phyloP scores from a whole-genome alignment of 1,140 invertebrate genomes.

The Choristoneura fumiferana region DNA sequence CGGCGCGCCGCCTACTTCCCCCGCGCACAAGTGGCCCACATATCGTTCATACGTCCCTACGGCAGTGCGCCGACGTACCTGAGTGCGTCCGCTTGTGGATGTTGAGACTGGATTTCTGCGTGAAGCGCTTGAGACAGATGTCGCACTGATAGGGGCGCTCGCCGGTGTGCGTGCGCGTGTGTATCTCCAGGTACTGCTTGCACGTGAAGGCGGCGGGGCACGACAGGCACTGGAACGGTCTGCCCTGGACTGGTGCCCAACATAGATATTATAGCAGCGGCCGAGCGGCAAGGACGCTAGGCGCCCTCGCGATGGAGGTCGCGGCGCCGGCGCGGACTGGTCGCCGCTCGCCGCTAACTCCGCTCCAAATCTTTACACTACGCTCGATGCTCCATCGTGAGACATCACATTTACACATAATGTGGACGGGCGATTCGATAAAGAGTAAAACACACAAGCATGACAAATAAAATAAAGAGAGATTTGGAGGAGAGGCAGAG shows the following conservation, averaged over 20 bases:
- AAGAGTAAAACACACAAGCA: slow-evolving; percentile 23
- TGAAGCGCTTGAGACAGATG: slow-evolving; percentile 84
- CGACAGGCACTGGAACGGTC: slow-evolving; percentile 86
- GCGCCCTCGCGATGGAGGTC: slow-evolving; percentile 64
- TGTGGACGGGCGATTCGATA: slow-evolving; percentile 10
- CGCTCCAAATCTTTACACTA: slow-evolving; percentile 53
- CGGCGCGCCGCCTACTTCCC: slow-evolving; percentile 24
- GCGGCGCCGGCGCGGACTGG: slow-evolving; percentile 62
- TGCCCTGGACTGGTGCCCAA: slow-evolving; percentile 78
- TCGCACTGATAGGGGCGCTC: slow-evolving; percentile 86
- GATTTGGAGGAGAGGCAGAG: slow-evolving; percentile 53
- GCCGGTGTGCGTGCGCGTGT: slow-evolving; percentile 88
- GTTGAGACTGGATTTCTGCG: slow-evolving; percentile 84
- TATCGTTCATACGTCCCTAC: slow-evolving; percentile 40
- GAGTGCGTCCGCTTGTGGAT: slow-evolving; percentile 88
- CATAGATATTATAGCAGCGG: slow-evolving; percentile 75
- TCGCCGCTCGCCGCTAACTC: slow-evolving; percentile 69
- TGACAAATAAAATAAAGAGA: slow-evolving; percentile 29
- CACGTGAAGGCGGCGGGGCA: slow-evolving; percentile 85
- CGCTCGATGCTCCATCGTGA: slow-evolving; percentile 4
- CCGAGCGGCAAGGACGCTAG: slow-evolving; percentile 61
- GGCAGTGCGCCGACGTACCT: slow-evolving; percentile 55
- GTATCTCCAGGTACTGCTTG: slow-evolving; percentile 86
- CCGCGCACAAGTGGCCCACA: slow-evolving; percentile 46
- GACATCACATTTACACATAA: background rate